Conservation (phyloP, 1,140 invertebrate genomes). For the Penaeus vannamei region DNA sequence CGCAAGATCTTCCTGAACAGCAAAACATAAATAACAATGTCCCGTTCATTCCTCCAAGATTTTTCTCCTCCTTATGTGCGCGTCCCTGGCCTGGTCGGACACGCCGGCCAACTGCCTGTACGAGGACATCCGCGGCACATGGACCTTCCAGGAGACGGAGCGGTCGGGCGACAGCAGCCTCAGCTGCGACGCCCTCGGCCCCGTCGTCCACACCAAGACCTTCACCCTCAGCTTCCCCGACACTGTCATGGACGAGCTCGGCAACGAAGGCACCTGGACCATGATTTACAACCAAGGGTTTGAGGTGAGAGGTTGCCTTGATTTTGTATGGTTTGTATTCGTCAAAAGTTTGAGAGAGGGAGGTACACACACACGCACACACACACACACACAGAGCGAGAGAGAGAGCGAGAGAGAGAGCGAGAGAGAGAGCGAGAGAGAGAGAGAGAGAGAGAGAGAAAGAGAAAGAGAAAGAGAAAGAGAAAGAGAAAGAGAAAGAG, state of each 20-base stretch:
- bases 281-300: slow-evolving; percentile 76
- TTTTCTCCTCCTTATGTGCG: background rate
- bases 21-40: no score
- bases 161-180: slow-evolving; percentile 70
- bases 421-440: no score
- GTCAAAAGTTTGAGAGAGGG: no score
- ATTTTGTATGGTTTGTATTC: no score
- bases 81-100: slow-evolving; percentile 65
- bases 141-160: slow-evolving; percentile 72
- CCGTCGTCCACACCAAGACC: slow-evolving; percentile 46
- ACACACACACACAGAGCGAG: no score
- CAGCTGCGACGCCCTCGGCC: slow-evolving; percentile 69
- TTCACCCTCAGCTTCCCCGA: slow-evolving; percentile 73
- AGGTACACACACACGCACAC: no score
- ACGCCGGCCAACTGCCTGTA: slow-evolving; percentile 75
- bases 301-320: slow-evolving; percentile 61
- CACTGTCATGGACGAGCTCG: slow-evolving; percentile 73
- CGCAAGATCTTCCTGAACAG: no score
- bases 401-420: no score
- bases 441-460: no score
- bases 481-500: no score
- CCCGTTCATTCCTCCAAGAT: no score
- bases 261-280: slow-evolving; percentile 75
- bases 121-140: slow-evolving; percentile 73
- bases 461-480: no score